These are phyloP conservation scores for Lomographa bimaculata DNA, from an alignment of 2,888 invertebrate genomes.

Conservation along the genomic window DNA sequence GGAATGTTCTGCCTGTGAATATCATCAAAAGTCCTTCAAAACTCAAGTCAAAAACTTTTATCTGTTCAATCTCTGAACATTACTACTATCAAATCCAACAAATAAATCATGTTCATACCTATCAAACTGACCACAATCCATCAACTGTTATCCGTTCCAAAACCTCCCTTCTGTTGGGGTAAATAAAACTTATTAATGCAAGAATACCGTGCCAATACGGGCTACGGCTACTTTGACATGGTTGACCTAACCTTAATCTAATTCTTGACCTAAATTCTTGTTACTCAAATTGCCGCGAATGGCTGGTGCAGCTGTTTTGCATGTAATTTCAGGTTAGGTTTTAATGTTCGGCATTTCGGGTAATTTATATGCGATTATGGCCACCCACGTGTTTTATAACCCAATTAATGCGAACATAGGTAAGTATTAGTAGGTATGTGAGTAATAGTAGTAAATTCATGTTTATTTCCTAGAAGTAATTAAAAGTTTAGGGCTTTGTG, in stretches of 20 bases:
- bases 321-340: conserved; percentile 16
- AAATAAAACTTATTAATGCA: conserved; percentile 65
- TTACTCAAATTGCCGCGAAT: conserved; percentile 22
- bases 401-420: too few relatives aligned
- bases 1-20: too few relatives aligned
- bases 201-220: conserved; percentile 69
- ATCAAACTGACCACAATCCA: too few relatives aligned
- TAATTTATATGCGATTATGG: conserved; percentile 16
- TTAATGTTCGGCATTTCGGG: conserved; percentile 7
- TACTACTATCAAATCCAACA: too few relatives aligned
- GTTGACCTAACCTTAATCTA: conserved; percentile 51
- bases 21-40: too few relatives aligned
- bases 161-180: conserved; percentile 9
- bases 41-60: too few relatives aligned
- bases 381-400: conserved; percentile 2
- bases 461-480: conserved; percentile 3
- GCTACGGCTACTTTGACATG: conserved; percentile 41
- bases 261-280: conserved; percentile 47
- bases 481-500: neutral
- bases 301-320: conserved; percentile 24
- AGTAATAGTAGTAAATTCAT: conserved; percentile 1
- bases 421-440: neutral
- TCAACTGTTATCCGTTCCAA: conserved; percentile 12
- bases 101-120: too few relatives aligned
- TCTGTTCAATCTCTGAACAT: too few relatives aligned